phyloP scores from a whole-genome alignment of 2,113 vertebrate genomes.

The Marmota monax region DNA sequence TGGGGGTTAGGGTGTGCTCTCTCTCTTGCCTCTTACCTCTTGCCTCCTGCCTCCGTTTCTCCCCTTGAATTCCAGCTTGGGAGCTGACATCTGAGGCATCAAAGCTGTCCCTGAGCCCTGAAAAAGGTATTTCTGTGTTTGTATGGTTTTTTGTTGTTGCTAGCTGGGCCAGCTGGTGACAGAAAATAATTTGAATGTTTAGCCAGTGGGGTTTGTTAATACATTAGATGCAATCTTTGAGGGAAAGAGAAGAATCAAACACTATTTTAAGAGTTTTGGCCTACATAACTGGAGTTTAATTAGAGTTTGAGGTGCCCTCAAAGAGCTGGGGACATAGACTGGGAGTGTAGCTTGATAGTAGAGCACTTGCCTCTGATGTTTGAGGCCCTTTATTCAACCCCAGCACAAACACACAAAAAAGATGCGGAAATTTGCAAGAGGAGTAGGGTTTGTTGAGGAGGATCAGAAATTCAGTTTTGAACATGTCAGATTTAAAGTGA shows the following conservation, averaged over 20 bases:
- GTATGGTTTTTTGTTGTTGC: too few species aligned
- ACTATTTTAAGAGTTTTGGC: not conserved
- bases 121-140: too few species aligned
- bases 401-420: not conserved
- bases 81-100: too few species aligned
- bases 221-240: not conserved
- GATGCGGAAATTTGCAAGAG: not conserved
- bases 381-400: not conserved
- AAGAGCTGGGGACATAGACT: not conserved
- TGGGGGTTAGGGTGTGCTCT: too few species aligned
- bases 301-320: not conserved
- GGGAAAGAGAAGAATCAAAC: not conserved
- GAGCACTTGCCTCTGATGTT: not conserved
- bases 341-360: not conserved
- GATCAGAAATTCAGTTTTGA: conserved; percentile 33
- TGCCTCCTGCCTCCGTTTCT: too few species aligned
- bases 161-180: too few species aligned
- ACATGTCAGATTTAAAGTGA: conserved; percentile 50
- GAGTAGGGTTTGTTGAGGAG: not conserved
- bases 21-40: too few species aligned
- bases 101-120: too few species aligned
- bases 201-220: not conserved
- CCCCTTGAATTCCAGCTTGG: too few species aligned
- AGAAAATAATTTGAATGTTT: not conserved
- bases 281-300: conserved; percentile 37